Evolutionary conservation across 1,140 invertebrate species (phyloP).

Genomic region (Stegodyphus mimosarum): DNA sequence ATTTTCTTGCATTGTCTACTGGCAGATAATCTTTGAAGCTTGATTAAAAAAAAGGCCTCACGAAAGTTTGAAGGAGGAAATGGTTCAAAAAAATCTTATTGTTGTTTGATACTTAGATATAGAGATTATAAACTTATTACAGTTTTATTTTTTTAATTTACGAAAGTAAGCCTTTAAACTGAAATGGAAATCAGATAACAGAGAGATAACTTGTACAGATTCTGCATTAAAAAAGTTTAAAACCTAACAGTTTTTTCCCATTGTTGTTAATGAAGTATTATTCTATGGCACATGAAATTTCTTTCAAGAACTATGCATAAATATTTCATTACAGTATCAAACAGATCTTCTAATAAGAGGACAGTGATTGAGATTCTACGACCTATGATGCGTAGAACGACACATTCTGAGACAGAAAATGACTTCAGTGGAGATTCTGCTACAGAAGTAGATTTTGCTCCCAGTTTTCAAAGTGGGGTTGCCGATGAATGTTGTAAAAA

Average conservation of each 20-base stretch:
- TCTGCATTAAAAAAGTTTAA: neutral
- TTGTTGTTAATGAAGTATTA: neutral
- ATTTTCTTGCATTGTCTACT: too few relatives aligned
- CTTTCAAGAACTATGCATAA: neutral
- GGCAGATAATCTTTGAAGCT: too few relatives aligned
- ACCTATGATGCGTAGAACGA: neutral
- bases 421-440: neutral
- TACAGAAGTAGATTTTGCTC: neutral
- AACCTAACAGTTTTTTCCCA: neutral
- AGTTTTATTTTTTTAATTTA: too few relatives aligned
- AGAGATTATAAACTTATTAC: too few relatives aligned
- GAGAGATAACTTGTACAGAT: neutral
- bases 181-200: too few relatives aligned
- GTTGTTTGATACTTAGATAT: too few relatives aligned
- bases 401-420: neutral
- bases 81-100: too few relatives aligned
- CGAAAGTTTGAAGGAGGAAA: too few relatives aligned
- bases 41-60: too few relatives aligned
- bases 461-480: conserved; percentile 21
- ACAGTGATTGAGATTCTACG: conserved; percentile 32
- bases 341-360: conserved; percentile 1
- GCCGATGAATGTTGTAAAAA: conserved; percentile 56
- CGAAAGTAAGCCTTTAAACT: too few relatives aligned
- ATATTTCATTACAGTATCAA: conserved; percentile 13
- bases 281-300: neutral